Percentiles rank a stretch among this genome's conserved stretches.
These are phyloP conservation scores for Ephialtes manifestator DNA, from an alignment of 2,888 invertebrate species.

Conservation along the genomic window DNA sequence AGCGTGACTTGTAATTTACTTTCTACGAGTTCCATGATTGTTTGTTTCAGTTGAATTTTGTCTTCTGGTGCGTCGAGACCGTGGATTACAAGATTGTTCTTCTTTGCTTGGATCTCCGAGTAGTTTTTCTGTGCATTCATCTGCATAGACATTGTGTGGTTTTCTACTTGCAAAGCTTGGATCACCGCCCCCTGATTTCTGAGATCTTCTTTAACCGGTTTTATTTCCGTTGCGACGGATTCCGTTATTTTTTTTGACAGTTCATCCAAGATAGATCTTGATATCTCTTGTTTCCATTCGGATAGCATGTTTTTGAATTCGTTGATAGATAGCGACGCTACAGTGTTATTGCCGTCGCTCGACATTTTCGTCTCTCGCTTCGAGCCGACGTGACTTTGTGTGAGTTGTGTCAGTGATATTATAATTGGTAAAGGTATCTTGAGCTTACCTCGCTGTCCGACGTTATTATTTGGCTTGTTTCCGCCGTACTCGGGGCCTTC, in stretches of 20 bases:
- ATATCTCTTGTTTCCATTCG: not conserved
- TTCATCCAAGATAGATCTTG: not conserved
- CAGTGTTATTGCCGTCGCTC: too few relatives aligned
- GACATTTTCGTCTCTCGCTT: too few relatives aligned
- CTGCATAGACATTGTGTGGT: not conserved
- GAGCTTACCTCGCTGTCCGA: not conserved
- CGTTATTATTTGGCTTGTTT: not conserved
- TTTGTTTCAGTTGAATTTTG: not conserved
- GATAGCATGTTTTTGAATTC: too few relatives aligned
- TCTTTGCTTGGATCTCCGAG: not conserved
- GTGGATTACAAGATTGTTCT: constrained; percentile 6
- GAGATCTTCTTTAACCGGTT: not conserved
- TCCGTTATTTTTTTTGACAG: not conserved
- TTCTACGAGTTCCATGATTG: not conserved
- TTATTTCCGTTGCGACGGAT: not conserved
- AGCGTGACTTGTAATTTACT: not conserved
- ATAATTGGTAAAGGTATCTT: not conserved
- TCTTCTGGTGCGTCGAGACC: constrained; percentile 1
- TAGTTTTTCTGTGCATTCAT: not conserved
- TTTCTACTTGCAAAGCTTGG: not conserved
- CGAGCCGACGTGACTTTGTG: too few relatives aligned
- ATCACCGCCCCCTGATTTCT: not conserved
- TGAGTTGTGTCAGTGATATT: too few relatives aligned
- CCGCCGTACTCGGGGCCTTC: not conserved
- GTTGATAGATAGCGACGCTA: too few relatives aligned